These are phyloP conservation scores for Meteorus colon DNA, from an alignment of 2,888 invertebrate genomes.

Conservation along the genomic window DNA sequence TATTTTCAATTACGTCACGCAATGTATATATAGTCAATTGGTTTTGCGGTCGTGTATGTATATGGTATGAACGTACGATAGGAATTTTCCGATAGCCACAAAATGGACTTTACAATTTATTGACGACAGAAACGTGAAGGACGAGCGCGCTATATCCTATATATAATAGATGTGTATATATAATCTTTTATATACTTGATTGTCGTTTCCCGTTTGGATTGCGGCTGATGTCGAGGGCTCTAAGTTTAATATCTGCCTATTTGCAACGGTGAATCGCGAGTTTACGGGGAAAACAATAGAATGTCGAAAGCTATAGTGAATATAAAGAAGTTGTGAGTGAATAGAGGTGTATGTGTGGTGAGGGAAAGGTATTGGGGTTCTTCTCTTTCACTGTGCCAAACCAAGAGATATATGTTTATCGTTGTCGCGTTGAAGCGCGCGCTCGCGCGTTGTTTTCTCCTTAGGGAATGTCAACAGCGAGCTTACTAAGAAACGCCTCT, in stretches of 20 bases:
- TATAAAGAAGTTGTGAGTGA: background rate
- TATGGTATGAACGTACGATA: slow-evolving; percentile 62
- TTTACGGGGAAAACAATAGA: slow-evolving; percentile 59
- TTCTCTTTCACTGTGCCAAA: slow-evolving; percentile 6
- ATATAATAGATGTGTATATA: slow-evolving; percentile 1
- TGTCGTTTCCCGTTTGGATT: background rate
- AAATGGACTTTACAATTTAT: slow-evolving; percentile 53
- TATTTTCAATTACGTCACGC: slow-evolving; percentile 39
- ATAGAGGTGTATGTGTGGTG: background rate
- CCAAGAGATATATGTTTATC: slow-evolving; percentile 27
- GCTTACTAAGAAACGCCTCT: slow-evolving; percentile 29
- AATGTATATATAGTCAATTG: slow-evolving; percentile 32
- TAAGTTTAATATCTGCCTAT: slow-evolving; percentile 57
- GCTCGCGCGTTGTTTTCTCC: slow-evolving; percentile 43
- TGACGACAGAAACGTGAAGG: slow-evolving; percentile 15
- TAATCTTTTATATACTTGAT: background rate
- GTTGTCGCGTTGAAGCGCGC: slow-evolving; percentile 35
- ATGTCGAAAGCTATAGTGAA: slow-evolving; percentile 44
- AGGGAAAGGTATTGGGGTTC: slow-evolving; percentile 36
- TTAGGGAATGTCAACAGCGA: slow-evolving; percentile 46
- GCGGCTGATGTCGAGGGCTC: background rate
- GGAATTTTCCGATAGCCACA: slow-evolving; percentile 66
- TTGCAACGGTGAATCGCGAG: slow-evolving; percentile 52
- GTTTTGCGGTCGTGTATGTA: slow-evolving; percentile 48
- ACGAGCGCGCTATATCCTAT: background rate